Base-by-base conservation (phyloP, 2,888 invertebrate species). In the Napeogenes sylphis region DNA sequence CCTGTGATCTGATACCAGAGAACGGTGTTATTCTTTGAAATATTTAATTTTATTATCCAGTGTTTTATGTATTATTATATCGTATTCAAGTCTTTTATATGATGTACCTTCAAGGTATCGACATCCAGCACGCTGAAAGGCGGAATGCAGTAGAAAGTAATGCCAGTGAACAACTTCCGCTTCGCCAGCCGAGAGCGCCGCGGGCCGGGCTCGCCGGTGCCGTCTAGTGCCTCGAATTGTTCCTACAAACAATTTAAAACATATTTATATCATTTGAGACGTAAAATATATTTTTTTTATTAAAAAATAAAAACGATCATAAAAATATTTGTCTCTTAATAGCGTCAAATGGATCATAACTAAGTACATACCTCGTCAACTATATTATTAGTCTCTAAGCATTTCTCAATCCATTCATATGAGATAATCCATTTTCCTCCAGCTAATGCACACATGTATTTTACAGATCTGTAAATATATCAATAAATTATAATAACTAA, bases 401-500 rank as follows among this genome's bases (percentile, higher is more conserved):
- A 92, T 64, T 85, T 85, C 47, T 82, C 77, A 4, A 92, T 84
- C 93, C 93, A 93, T n/a, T 84, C 82, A 72, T 84, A 90, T 4
- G 88, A 85, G 12, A 93, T 75, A 45, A 93, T 91, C 93, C 93
- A 93, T 71, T 91, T 90, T 1, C 92, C 91, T 1, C 91, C 85
- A 10, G 93, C 92, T 53, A 93, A 76, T 1, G 92, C 92, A 56
- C 86, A 84, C 79, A 93, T 86, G 72, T 87, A 92, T 71, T 93
- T 93, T 13, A 92, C 84, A n/a, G 91, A 84, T 67, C 91, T 91
- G 76, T 30, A 68, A 73, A 56, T 47, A 45, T 56, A 13, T 4
- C 4, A 51, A 10, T 51, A 21, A 21, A 21, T 21, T 21, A 10
- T 10, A 51, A 10, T 5, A 21, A 14, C 3, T 14, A 8, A 13